Evolutionary conservation across 30 jellyfish, hydroid and myxozoan genomes (phyloP).

Genomic region (Aurelia coerulea): DNA sequence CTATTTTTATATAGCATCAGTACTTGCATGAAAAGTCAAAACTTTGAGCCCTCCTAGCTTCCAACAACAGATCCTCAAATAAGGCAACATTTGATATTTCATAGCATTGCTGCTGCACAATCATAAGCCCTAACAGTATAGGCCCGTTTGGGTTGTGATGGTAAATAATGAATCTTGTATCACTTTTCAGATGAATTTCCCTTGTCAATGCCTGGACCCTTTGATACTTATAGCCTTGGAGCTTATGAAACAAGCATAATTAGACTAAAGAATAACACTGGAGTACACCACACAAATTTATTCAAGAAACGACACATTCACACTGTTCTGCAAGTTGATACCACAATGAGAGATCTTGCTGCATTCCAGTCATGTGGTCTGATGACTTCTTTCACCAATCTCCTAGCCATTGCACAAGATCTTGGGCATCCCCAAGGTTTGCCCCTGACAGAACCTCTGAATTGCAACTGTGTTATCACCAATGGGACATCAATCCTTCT

Average conservation of each 20-base stretch:
- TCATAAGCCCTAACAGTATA: no score
- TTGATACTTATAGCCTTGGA: constrained; percentile 66
- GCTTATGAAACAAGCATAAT: constrained; percentile 67
- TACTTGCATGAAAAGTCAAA: no score
- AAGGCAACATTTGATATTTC: no score
- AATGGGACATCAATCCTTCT: constrained; percentile 78
- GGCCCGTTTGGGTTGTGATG: no score
- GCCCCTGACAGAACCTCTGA: constrained; percentile 70
- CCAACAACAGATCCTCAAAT: no score
- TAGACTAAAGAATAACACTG: constrained; percentile 52
- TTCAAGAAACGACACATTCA: constrained; percentile 67
- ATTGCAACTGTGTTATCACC: constrained; percentile 74
- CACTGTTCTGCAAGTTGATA: constrained; percentile 56
- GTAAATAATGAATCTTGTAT: background rate
- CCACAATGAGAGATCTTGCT: constrained; percentile 39
- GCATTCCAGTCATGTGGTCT: constrained; percentile 67
- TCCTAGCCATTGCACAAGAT: constrained; percentile 74
- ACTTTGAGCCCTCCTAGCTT: no score
- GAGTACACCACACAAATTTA: constrained; percentile 21
- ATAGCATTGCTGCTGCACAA: no score
- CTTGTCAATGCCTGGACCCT: constrained; percentile 90
- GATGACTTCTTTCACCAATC: constrained; percentile 78
- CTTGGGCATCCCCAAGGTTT: constrained; percentile 74
- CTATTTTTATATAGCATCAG: no score
- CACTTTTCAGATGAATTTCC: constrained; percentile 48